Conservation (phyloP, 2,797 vertebrate genomes). For the Poeciliopsis presidionis region DNA sequence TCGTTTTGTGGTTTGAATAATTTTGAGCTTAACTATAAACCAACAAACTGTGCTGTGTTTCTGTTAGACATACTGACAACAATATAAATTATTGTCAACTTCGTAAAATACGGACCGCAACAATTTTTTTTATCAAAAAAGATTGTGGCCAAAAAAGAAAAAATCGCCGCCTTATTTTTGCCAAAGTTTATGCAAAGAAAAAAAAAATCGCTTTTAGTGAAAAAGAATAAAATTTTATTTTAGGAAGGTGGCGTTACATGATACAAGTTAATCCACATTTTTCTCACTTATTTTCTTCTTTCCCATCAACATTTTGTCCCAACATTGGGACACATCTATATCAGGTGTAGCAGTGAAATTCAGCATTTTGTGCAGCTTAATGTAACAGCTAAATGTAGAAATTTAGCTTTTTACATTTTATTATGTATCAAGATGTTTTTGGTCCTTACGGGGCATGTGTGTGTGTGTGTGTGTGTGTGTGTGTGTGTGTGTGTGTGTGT, state of each 20-base stretch:
- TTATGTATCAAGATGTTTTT: background rate
- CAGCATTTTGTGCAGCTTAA: background rate
- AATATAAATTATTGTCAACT: background rate
- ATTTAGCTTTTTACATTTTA: no score
- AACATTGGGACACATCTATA: background rate
- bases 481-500: background rate
- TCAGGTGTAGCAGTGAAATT: background rate
- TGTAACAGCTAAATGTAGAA: no score
- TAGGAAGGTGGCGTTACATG: background rate
- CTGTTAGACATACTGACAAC: background rate
- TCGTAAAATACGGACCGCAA: no score
- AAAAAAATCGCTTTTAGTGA: no score
- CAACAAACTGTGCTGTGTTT: background rate
- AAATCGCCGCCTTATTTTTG: background rate
- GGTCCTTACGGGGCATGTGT: background rate
- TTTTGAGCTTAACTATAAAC: background rate
- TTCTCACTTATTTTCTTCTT: background rate
- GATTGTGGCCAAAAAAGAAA: no score
- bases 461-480: constrained; percentile 1
- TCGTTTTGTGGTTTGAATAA: background rate
- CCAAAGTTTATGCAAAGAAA: no score
- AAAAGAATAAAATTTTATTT: no score
- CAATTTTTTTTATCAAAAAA: no score
- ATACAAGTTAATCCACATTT: background rate
- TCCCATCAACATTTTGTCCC: background rate